These are phyloP conservation scores for Setophaga kirtlandii DNA, from an alignment of 2,113 vertebrate species.

Conservation along the genomic window DNA sequence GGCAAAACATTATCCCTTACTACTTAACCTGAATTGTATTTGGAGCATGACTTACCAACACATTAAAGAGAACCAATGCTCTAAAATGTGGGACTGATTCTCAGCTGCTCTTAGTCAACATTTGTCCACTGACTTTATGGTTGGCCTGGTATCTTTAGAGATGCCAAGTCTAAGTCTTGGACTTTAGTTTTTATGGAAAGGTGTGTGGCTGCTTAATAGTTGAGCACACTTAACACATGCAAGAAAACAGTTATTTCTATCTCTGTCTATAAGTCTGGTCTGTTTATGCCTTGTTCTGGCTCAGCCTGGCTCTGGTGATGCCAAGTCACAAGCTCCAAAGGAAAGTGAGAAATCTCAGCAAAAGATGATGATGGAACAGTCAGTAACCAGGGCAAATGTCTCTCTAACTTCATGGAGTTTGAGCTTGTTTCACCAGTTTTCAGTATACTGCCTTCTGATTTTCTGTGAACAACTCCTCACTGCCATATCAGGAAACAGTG, in stretches of 20 bases:
- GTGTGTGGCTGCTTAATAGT: neutral
- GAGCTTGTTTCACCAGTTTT: neutral
- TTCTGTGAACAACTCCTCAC: neutral
- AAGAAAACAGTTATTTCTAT: neutral
- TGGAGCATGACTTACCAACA: neutral
- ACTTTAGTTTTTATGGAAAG: neutral
- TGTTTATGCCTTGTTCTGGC: neutral
- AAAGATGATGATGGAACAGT: neutral
- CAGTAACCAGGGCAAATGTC: neutral
- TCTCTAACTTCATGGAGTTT: neutral
- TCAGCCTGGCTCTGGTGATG: neutral
- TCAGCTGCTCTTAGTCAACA: neutral
- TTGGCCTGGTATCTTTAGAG: neutral
- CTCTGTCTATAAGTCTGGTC: neutral
- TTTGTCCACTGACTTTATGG: neutral
- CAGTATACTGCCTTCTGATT: neutral
- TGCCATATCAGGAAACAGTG: neutral
- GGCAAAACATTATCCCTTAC: neutral
- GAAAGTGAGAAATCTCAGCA: neutral
- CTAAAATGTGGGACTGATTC: neutral
- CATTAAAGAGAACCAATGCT: neutral
- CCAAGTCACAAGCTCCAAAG: neutral
- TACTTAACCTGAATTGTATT: neutral
- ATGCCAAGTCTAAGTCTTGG: neutral
- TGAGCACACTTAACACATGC: neutral